Evolutionary conservation across 2,113 vertebrate species (phyloP), one percentile per base, ranked within the genome.

Genomic region (Corydoras maculifer): DNA sequence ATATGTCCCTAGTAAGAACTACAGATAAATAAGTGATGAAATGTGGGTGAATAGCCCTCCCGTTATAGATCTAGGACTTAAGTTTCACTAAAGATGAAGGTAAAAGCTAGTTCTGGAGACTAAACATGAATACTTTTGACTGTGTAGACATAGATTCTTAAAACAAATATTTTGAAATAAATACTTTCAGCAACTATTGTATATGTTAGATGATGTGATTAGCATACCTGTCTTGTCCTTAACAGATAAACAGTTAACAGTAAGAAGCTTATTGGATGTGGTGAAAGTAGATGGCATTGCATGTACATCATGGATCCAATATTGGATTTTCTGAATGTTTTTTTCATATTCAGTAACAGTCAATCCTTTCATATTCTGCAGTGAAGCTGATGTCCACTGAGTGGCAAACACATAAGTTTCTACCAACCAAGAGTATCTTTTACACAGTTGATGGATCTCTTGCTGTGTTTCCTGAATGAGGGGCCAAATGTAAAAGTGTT

Each of bases 201-300:
- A 43, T 2, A 43, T 43, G 35, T 8, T 4, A 43, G 35, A 5
- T 43, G 35, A 43, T 43, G 35, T 5, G 49, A 30, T 15, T 50
- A 60, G 80, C 84, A 14, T 63, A 93, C 93, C 75, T n/a, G 90
- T 65, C 55, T 85, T 64, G 32, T 84, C 77, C 67, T 82, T 87
- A 2, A 87, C 2, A 5, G 64, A 12, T 0, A 4, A 53, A 72
- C 85, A 90, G 74, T 80, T 75, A 65, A 94, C 75, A 9, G 78
- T 65, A 67, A 94, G 81, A 31, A 93, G 62, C 7, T 80, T 79
- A 68, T 84, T 89, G 76, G 81, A 80, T 18, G 87, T 90, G n/a
- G 85, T 74, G 51, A 91, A 15, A 0, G 73, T 65, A 0, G 59
- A 12, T 2, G 87, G 83, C 29, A 87, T 61, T 0, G 25, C 43